These are phyloP conservation scores for Scomber colias DNA, from an alignment of 2,113 vertebrate species.

Conservation along the genomic window DNA sequence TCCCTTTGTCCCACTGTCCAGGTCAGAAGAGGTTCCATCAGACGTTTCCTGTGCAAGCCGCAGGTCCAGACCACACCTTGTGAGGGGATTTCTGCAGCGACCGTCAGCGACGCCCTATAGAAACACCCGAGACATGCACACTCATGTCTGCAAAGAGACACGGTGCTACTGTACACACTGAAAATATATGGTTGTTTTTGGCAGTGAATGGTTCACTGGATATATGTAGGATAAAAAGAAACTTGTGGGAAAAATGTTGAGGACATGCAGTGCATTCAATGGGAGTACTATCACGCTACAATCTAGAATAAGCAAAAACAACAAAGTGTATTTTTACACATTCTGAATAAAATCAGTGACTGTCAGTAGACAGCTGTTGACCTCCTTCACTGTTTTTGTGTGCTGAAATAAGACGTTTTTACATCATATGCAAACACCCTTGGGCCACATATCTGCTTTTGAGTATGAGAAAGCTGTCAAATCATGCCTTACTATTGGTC, in stretches of 20 bases:
- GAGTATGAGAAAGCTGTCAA: constrained; percentile 69
- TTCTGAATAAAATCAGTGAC: constrained; percentile 42
- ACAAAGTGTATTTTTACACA: constrained; percentile 45
- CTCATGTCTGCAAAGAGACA: constrained; percentile 21
- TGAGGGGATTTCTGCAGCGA: constrained; percentile 72
- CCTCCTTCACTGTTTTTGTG: constrained; percentile 38
- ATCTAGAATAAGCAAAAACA: constrained; percentile 57
- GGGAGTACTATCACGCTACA: constrained; percentile 13
- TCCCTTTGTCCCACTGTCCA: constrained; percentile 65
- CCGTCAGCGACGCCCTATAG: constrained; percentile 40
- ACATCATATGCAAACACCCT: constrained; percentile 46
- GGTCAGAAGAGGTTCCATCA: constrained; percentile 75
- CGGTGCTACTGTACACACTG: constrained; percentile 8
- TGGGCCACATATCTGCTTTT: constrained; percentile 35
- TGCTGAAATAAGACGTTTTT: constrained; percentile 16
- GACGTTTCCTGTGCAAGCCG: constrained; percentile 72
- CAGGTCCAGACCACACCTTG: constrained; percentile 76
- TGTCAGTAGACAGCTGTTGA: constrained; percentile 5
- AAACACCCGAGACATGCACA: constrained; percentile 49
- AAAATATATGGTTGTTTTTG: constrained; percentile 21
- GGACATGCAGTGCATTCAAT: constrained; percentile 7
- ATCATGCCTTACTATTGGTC: constrained; percentile 51
- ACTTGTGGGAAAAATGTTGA: constrained; percentile 60
- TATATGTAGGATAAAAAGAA: constrained; percentile 27
- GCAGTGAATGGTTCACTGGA: constrained; percentile 22